phyloP scores from a whole-genome alignment of 1,140 invertebrate genomes.

The Bemisia tabaci region DNA sequence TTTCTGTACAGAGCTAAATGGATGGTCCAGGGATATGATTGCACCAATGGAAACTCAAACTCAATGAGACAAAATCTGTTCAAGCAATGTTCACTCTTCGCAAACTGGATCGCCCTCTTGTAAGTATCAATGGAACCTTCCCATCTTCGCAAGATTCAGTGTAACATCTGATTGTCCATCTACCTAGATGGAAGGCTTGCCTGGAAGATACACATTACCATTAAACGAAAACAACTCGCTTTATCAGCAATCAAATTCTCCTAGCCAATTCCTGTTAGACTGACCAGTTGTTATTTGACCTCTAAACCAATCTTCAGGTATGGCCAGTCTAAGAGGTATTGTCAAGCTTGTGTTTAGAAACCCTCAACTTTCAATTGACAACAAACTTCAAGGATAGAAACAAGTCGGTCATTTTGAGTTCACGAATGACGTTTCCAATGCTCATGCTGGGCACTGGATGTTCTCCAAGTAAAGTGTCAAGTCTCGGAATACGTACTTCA shows the following conservation, averaged over 20 bases:
- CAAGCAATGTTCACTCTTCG: not conserved
- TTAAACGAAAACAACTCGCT: constrained; percentile 15
- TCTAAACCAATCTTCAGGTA: too few relatives aligned
- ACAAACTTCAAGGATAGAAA: too few relatives aligned
- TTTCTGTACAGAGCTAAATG: not conserved
- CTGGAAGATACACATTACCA: constrained; percentile 14
- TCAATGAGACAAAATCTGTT: not conserved
- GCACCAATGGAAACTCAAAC: not conserved
- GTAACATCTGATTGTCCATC: constrained; percentile 18
- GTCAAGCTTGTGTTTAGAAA: too few relatives aligned
- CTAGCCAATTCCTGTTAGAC: too few relatives aligned
- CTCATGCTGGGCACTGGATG: too few relatives aligned
- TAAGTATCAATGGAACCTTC: not conserved
- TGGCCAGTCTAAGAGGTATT: too few relatives aligned
- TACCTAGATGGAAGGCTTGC: constrained; percentile 15
- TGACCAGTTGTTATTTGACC: too few relatives aligned
- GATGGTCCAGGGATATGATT: not conserved
- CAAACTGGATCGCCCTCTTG: not conserved
- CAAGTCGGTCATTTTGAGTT: too few relatives aligned
- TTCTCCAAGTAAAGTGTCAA: too few relatives aligned
- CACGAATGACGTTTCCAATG: too few relatives aligned
- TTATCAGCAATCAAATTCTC: constrained; percentile 5
- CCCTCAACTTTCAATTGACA: too few relatives aligned
- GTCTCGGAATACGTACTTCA: too few relatives aligned
- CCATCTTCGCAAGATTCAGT: constrained; percentile 8